Base-by-base conservation (phyloP, 2,113 vertebrate species). In the Mesembrinibis cayennensis region DNA sequence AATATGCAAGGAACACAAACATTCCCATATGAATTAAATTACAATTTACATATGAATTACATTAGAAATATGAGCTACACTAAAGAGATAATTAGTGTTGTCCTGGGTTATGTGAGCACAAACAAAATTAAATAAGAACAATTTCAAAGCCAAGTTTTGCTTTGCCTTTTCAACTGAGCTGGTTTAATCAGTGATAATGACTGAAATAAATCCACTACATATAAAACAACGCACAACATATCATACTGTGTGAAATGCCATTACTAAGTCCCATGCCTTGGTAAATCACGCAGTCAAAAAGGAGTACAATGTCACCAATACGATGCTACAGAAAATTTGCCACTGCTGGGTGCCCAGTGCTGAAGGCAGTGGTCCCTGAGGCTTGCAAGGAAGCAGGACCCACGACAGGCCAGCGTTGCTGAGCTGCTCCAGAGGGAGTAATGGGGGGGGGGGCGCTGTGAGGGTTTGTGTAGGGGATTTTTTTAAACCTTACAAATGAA, bases 1-100 rank as follows among this genome's bases (percentile, higher is more conserved):
- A 96, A n/a, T 97, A 98, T 87, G 90, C 94, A 95, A 97, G 94
- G 92, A 98, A 97, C 95, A 97, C 98, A 98, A 98, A 98, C 98
- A 97, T 98, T 95, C 97, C 97, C 98, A 98, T 97, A 97, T 98
- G 98, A 98, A 98, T 97, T 96, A 97, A 97, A 98, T 98, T 98
- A 98, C 93, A 98, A 98, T 98, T 98, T 98, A 98, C 98, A 98
- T 98, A 98, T 98, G 98, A 98, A 98, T 98, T 98, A 96, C 98
- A 98, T 98, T 98, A 98, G 98, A 98, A 98, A 98, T 98, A 97
- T 97, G 98, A 98, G 98, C 97, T 97, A 96, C 97, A 95, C 98
- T 98, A 98, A 97, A 98, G 98, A 98, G 98, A 98, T 98, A 98
- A 98, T 98, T 98, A 98, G 97, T 96, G 97, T 96, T 98, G 98